Evolutionary conservation across 2,797 vertebrate genomes (phyloP).

Genomic region (Centropyge bicolor): DNA sequence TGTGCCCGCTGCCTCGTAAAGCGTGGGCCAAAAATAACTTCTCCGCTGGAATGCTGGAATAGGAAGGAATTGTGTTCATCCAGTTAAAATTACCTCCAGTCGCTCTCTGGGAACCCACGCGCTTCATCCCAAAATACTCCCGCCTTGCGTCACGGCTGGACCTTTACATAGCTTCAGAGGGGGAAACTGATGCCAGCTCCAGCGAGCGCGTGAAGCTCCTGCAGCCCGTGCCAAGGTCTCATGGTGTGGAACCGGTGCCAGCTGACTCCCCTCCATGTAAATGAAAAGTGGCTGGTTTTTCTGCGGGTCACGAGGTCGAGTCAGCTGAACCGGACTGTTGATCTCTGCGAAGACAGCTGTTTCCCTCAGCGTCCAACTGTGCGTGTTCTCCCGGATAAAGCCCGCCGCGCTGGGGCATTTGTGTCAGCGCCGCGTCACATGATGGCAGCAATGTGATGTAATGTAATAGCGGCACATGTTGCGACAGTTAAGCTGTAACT

Average conservation of each 20-base stretch:
- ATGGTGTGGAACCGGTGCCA: constrained; percentile 74
- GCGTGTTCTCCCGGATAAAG: neutral
- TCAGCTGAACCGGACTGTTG: constrained; percentile 63
- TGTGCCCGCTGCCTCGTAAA: constrained; percentile 73
- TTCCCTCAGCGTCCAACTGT: constrained; percentile 36
- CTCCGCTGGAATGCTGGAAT: constrained; percentile 78
- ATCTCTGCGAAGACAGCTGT: constrained; percentile 30
- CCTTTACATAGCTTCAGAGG: constrained; percentile 67
- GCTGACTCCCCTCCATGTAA: constrained; percentile 69
- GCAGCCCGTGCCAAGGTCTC: constrained; percentile 74
- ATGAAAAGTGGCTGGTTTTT: constrained; percentile 60
- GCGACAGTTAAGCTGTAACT: neutral
- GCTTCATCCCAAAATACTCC: constrained; percentile 81
- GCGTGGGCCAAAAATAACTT: constrained; percentile 81
- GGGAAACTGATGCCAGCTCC: constrained; percentile 69
- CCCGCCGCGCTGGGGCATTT: constrained; percentile 1
- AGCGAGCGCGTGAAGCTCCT: constrained; percentile 54
- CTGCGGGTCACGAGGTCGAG: constrained; percentile 53
- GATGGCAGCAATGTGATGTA: constrained; percentile 18
- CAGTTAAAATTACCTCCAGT: constrained; percentile 78
- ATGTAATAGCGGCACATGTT: neutral
- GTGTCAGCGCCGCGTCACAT: constrained; percentile 1
- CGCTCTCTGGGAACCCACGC: constrained; percentile 74
- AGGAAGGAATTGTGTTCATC: constrained; percentile 81
- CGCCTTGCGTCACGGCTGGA: constrained; percentile 78